Evolutionary conservation across 2,888 invertebrate species (phyloP).

Genomic region (Amphiduros pacificus): DNA sequence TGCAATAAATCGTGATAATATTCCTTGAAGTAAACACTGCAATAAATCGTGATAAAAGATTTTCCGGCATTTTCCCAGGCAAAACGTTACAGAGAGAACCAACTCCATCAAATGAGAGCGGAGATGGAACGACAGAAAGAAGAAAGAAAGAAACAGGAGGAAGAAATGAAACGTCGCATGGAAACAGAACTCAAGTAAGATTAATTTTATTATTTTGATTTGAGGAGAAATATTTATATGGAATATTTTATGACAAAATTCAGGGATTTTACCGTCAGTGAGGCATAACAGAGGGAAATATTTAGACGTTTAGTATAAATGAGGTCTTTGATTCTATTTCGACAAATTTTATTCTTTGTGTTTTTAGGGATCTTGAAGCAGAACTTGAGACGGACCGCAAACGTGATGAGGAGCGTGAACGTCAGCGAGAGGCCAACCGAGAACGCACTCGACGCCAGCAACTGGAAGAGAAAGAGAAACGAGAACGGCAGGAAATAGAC

Average conservation of each 20-base stretch:
- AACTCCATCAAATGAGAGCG: constrained; percentile 41
- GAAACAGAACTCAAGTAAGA: constrained; percentile 40
- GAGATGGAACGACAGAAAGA: constrained; percentile 43
- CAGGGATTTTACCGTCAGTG: too few relatives aligned
- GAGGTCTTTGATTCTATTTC: too few relatives aligned
- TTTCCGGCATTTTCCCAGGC: too few relatives aligned
- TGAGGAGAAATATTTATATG: too few relatives aligned
- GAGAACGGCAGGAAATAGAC: constrained; percentile 42
- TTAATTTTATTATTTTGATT: too few relatives aligned
- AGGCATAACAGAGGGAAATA: too few relatives aligned
- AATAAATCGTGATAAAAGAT: too few relatives aligned
- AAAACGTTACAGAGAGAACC: constrained; percentile 39
- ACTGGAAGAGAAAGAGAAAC: constrained; percentile 39
- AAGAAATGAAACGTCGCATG: constrained; percentile 41
- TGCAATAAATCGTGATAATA: too few relatives aligned
- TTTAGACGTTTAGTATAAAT: too few relatives aligned
- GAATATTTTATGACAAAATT: too few relatives aligned
- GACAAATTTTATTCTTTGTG: neutral
- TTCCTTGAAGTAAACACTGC: too few relatives aligned
- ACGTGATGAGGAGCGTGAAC: constrained; percentile 43
- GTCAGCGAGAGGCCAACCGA: constrained; percentile 42
- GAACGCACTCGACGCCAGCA: constrained; percentile 41
- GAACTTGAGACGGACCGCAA: constrained; percentile 44
- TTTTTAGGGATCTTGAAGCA: constrained; percentile 40
- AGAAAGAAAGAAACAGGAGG: constrained; percentile 39